A percentile compares a stretch with the other conserved stretches of the same genome.
Conservation (phyloP, 1,140 invertebrate species). For the Dendroctonus valens region DNA sequence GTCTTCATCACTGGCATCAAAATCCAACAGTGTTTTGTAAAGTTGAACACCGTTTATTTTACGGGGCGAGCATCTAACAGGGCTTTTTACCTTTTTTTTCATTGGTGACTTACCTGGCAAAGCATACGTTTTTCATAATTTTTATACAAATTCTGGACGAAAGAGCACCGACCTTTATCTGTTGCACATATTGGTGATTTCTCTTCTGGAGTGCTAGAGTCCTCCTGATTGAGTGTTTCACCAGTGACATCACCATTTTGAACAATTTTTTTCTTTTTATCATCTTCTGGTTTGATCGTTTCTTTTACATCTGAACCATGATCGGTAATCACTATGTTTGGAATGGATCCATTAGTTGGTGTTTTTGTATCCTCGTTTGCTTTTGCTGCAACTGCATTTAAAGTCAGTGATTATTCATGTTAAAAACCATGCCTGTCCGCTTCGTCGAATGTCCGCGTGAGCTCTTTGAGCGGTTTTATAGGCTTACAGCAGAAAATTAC, state of each 20-base stretch:
- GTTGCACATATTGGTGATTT: no score
- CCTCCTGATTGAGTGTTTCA: no score
- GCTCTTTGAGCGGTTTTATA: no score
- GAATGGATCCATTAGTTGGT: constrained; percentile 29
- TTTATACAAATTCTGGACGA: not conserved
- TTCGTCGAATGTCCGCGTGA: no score
- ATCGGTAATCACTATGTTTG: constrained; percentile 23
- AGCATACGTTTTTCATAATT: not conserved
- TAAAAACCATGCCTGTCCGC: no score
- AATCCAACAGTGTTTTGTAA: constrained; percentile 43
- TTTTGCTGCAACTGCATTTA: not conserved
- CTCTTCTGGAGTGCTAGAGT: no score
- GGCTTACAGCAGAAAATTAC: no score
- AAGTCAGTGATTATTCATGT: no score
- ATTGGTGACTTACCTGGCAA: constrained; percentile 8
- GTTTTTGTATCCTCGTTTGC: constrained; percentile 21
- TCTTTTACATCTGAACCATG: no score
- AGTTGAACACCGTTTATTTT: constrained; percentile 42
- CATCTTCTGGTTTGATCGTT: not conserved
- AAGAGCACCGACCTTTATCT: no score
- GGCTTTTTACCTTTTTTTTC: constrained; percentile 8
- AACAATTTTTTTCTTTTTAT: not conserved
- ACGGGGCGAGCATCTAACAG: constrained; percentile 25
- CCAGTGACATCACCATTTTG: constrained; percentile 2
- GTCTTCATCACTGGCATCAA: constrained; percentile 33